These are phyloP conservation scores for Cichlasoma orientale DNA, from an alignment of 2,797 vertebrate species.

Conservation along the genomic window DNA sequence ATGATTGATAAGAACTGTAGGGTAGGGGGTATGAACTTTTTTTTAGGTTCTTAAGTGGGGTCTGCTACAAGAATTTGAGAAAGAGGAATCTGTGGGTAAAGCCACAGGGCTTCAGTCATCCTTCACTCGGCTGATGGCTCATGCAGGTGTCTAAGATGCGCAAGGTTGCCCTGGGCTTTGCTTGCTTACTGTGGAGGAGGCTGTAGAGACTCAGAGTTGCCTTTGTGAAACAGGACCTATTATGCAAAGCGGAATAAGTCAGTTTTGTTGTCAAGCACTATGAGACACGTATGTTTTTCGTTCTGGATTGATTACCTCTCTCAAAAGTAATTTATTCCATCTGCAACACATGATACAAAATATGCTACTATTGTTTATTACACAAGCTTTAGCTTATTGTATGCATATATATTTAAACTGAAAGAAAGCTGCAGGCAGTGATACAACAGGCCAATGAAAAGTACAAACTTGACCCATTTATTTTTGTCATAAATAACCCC, in stretches of 20 bases:
- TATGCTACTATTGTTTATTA: not conserved
- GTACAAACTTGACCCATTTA: not conserved
- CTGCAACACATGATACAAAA: conserved; percentile 4
- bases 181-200: not conserved
- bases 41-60: not conserved
- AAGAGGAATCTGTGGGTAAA: not conserved
- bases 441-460: not conserved
- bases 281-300: not conserved
- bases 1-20: not conserved
- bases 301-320: not conserved
- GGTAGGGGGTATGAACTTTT: not conserved
- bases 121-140: not conserved
- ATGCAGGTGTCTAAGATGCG: not conserved
- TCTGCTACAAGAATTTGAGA: not conserved
- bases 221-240: not conserved
- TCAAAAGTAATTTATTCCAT: conserved; percentile 10
- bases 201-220: not conserved
- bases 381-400: not conserved
- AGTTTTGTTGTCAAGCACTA: not conserved
- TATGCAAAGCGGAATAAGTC: not conserved
- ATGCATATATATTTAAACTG: not conserved
- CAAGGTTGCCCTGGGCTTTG: not conserved
- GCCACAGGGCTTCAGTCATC: not conserved
- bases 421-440: not conserved
- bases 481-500: conserved; percentile 13